Base-by-base conservation (phyloP, 53 echinoderm and acorn worm genomes). In the Arbacia lixula region DNA sequence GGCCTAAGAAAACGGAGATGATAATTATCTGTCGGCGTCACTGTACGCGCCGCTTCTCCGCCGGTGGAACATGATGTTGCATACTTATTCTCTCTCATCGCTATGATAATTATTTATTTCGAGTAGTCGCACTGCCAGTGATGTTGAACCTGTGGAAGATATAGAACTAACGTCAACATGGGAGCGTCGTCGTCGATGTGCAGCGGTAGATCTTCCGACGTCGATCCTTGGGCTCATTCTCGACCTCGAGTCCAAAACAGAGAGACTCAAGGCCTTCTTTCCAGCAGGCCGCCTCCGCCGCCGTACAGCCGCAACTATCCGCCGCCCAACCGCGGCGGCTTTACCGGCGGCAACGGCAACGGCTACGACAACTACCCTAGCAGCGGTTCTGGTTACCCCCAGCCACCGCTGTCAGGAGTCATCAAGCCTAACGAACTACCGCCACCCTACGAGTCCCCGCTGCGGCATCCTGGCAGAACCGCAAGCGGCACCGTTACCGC, bases 401-500 rank as follows among this genome's bases (percentile, higher is more conserved):
- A 46, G 6, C 14, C 46, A 27, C 71, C 40, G 12, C 71, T 29
- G 8, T 22, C 28, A 46, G 41, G 53, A 8, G 75, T 17, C 24
- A 19, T 53, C 20, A 75, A 34, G 24, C 75, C 75, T 6, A 54
- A 53, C 75, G 75, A 75, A 52, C 75, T 54, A 27, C 75, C 75
- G 9, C 75, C 75, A 19, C 75, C 75, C 0, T 75, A 75, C 14
- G 36, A 17, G 3, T 53, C 75, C 9, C 75, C 75, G 9, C 32
- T 36, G 54, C 53, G 22, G n/a, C 32, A 51, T 22, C 71, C 71
- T n/a, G 40, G 22, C 4, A 40, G 71, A n/a, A 1, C 27, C 71
- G 17, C 28, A 16, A 29, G 17, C 16, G 5, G 24, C 5, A 40
- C 42, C 26, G 16, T 53, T 22, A 20, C 75, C 16, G 75, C 75